These are phyloP conservation scores for Sarcophaga rosellei DNA, from an alignment of 2,888 invertebrate species.

Conservation along the genomic window DNA sequence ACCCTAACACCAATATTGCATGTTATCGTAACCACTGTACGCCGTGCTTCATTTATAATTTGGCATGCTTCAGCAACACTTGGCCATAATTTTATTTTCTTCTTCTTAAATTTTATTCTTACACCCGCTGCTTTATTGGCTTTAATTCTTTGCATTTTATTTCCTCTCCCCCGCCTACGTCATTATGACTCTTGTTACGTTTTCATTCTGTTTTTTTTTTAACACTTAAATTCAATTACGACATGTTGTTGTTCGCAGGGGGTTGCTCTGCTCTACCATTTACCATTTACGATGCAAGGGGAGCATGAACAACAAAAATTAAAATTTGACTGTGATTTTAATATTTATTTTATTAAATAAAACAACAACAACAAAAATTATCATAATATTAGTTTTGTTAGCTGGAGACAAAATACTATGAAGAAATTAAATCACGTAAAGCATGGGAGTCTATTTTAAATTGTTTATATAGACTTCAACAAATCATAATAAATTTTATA, in stretches of 20 bases:
- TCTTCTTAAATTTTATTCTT: conserved; percentile 56
- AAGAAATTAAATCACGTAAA: conserved; percentile 4
- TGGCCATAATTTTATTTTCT: conserved; percentile 52
- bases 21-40: background rate
- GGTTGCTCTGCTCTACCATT: background rate
- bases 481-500: background rate
- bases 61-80: conserved; percentile 22
- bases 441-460: background rate
- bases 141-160: background rate
- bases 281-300: background rate
- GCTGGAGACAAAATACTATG: conserved; percentile 9
- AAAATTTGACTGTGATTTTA: conserved; percentile 40
- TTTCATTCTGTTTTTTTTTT: background rate
- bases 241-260: background rate
- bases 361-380: conserved; percentile 15
- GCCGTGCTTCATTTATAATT: background rate
- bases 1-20: no score
- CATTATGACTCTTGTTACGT: background rate
- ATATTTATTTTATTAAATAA: conserved; percentile 52
- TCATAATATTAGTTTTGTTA: conserved; percentile 45
- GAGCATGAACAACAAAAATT: background rate
- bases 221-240: background rate
- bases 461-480: background rate
- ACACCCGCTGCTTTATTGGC: conserved; percentile 60
- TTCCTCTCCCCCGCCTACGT: background rate